Conservation (phyloP, 1,140 invertebrate genomes). For the Zaprionus ornatus region DNA sequence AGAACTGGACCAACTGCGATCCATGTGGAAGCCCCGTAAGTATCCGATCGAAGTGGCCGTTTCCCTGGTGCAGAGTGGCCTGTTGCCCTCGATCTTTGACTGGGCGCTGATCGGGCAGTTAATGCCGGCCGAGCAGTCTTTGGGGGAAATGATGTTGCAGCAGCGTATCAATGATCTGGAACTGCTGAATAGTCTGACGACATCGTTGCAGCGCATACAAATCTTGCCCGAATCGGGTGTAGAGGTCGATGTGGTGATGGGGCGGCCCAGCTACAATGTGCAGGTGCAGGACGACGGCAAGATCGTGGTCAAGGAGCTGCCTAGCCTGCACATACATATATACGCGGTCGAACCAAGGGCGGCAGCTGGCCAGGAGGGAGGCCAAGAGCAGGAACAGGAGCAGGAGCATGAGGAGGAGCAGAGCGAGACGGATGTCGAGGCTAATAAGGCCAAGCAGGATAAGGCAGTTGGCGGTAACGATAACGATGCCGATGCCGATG, state of each 20-base stretch:
- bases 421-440: neutral
- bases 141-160: conserved; percentile 25
- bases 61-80: conserved; percentile 24
- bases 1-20: conserved; percentile 35
- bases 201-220: conserved; percentile 41
- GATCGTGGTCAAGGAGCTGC: conserved; percentile 43
- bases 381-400: no score
- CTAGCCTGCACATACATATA: conserved; percentile 35
- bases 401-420: neutral
- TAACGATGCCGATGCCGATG: no score
- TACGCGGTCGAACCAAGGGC: conserved; percentile 10
- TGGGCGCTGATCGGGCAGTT: conserved; percentile 33
- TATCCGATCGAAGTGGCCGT: conserved; percentile 31
- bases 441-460: neutral
- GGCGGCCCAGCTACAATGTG: conserved; percentile 40
- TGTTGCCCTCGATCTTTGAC: conserved; percentile 46
- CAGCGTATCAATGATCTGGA: conserved; percentile 48
- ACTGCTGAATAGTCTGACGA: conserved; percentile 42
- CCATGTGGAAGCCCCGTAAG: conserved; percentile 28
- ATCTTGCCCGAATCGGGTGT: conserved; percentile 26
- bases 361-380: conserved; percentile 21
- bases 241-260: conserved; percentile 29
- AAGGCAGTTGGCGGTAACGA: neutral
- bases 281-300: conserved; percentile 35
- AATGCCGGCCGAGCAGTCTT: conserved; percentile 28